A percentile compares a stretch with the other conserved stretches of the same genome.
These are phyloP conservation scores for Anguilla obscura DNA, from an alignment of 2,797 vertebrate species.

Conservation along the genomic window DNA sequence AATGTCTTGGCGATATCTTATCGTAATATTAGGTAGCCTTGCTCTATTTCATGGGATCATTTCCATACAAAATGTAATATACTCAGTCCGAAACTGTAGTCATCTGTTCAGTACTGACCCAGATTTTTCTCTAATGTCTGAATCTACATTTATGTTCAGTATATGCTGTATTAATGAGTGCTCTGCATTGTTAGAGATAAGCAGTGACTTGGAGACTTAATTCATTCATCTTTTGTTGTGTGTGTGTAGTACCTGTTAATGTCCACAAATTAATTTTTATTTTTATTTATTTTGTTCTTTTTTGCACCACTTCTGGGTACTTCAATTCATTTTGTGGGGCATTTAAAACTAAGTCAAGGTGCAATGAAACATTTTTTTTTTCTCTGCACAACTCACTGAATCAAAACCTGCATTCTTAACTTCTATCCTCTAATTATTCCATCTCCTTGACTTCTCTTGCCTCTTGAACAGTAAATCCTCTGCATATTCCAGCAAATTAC, in stretches of 20 bases:
- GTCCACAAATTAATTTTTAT: not conserved
- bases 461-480: constrained; percentile 59
- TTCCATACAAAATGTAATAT: not conserved
- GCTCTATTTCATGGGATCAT: not conserved
- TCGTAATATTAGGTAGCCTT: not conserved
- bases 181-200: not conserved
- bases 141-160: not conserved
- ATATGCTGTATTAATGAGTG: not conserved
- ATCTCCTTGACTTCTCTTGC: constrained; percentile 48
- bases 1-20: not conserved
- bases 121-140: not conserved
- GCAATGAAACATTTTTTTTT: not conserved
- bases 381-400: not conserved
- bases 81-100: not conserved
- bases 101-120: not conserved
- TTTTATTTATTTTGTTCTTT: not conserved
- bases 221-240: not conserved
- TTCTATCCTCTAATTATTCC: constrained; percentile 44
- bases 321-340: not conserved
- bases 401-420: constrained; percentile 31
- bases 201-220: not conserved
- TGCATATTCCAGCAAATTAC: constrained; percentile 69
- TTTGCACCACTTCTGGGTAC: not conserved
- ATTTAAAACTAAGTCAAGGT: not conserved
- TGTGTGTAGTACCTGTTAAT: not conserved